phyloP scores from a whole-genome alignment of 2,888 invertebrate species.

The Rhagonycha fulva region DNA sequence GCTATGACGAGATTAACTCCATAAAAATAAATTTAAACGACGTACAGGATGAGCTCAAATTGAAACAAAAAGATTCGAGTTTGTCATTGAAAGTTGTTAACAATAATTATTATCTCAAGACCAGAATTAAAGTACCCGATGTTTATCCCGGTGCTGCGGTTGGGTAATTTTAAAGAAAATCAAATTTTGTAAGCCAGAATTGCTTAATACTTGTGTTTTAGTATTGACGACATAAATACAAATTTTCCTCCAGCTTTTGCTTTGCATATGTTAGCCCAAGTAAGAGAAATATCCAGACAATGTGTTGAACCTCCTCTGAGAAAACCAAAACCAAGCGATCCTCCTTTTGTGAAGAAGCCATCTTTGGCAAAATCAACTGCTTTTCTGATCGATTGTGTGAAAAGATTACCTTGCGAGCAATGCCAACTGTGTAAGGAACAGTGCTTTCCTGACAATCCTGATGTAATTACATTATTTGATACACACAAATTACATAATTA shows the following conservation, averaged over 20 bases:
- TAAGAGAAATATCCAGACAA: slow-evolving; percentile 68
- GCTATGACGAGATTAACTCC: slow-evolving; percentile 70
- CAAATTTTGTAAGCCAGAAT: background rate
- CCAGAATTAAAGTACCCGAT: slow-evolving; percentile 65
- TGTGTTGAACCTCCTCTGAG: slow-evolving; percentile 72
- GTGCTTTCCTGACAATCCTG: slow-evolving; percentile 64
- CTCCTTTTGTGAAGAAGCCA: slow-evolving; percentile 64
- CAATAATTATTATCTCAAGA: slow-evolving; percentile 64
- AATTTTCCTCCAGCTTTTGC: slow-evolving; percentile 69
- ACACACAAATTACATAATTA: background rate
- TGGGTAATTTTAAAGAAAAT: slow-evolving; percentile 50
- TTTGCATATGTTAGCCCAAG: slow-evolving; percentile 66
- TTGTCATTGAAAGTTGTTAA: slow-evolving; percentile 62
- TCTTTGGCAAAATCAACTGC: slow-evolving; percentile 64
- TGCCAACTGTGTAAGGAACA: slow-evolving; percentile 67
- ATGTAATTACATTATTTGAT: slow-evolving; percentile 46
- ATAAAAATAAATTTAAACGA: slow-evolving; percentile 59
- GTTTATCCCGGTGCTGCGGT: slow-evolving; percentile 63
- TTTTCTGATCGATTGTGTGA: slow-evolving; percentile 66
- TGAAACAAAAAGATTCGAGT: slow-evolving; percentile 68
- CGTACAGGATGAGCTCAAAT: slow-evolving; percentile 62
- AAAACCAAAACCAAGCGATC: slow-evolving; percentile 57
- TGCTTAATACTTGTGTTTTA: slow-evolving; percentile 38
- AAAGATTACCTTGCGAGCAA: slow-evolving; percentile 63
- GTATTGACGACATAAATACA: slow-evolving; percentile 62